Conservation (phyloP, 2,888 invertebrate species). For the Lasioglossum villosulum region DNA sequence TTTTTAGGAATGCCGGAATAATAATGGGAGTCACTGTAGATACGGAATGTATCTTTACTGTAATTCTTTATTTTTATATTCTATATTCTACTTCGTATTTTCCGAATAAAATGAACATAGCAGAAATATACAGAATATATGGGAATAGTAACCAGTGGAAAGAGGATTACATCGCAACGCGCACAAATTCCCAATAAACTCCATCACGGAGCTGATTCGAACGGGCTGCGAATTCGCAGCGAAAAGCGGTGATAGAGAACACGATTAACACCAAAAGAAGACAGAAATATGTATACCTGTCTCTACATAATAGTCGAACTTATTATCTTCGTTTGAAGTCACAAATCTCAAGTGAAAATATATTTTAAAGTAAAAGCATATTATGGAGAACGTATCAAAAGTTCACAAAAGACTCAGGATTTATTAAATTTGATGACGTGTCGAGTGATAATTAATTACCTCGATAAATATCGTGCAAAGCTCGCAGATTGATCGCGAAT, state of each 20-base stretch:
- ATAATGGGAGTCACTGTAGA: background rate
- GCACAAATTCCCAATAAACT: background rate
- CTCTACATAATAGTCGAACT: slow-evolving; percentile 1
- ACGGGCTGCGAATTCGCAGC: background rate
- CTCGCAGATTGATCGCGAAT: background rate
- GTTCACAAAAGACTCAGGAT: background rate
- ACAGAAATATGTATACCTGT: background rate
- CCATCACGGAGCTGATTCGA: background rate
- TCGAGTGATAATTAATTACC: slow-evolving; percentile 6
- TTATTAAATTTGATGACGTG: slow-evolving; percentile 28
- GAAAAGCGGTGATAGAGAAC: background rate
- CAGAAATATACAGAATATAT: slow-evolving; percentile 1
- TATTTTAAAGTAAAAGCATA: background rate
- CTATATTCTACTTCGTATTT: background rate
- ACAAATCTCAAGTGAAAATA: slow-evolving; percentile 11
- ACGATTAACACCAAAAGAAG: background rate
- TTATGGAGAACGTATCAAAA: background rate
- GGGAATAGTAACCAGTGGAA: background rate
- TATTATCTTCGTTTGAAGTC: slow-evolving; percentile 12
- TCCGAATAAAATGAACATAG: background rate
- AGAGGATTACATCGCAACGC: background rate
- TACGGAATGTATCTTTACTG: too few species aligned
- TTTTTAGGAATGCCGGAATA: too few species aligned
- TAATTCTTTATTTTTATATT: background rate
- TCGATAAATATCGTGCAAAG: background rate